phyloP scores from a whole-genome alignment of 2,113 vertebrate genomes.

The Nibea albiflora region DNA sequence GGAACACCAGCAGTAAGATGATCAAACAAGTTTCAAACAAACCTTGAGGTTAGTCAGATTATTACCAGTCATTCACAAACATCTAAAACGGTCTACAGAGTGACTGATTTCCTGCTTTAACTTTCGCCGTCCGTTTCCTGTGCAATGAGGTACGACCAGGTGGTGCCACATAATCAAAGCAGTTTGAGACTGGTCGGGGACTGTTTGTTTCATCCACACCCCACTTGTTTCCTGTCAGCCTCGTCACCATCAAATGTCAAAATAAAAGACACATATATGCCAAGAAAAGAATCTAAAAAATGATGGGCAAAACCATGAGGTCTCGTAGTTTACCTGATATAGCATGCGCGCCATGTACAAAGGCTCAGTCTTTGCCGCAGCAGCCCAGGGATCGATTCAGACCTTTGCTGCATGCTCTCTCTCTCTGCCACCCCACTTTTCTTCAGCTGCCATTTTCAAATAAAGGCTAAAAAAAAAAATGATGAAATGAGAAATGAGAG shows the following conservation, averaged over 20 bases:
- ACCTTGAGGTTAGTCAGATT: neutral
- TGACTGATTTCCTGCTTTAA: neutral
- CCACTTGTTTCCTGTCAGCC: neutral
- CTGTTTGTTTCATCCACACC: neutral
- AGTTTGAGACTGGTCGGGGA: too few species aligned
- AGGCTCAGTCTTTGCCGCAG: too few species aligned
- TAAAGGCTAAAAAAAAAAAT: too few species aligned
- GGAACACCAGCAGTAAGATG: neutral
- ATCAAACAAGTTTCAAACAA: neutral
- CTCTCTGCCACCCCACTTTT: too few species aligned
- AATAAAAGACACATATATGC: neutral
- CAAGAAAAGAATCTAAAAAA: neutral
- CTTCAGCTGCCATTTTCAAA: too few species aligned
- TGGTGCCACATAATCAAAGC: too few species aligned
- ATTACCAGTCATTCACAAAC: neutral
- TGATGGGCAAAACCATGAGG: neutral
- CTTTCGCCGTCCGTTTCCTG: neutral
- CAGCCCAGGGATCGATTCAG: too few species aligned
- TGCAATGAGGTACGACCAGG: neutral
- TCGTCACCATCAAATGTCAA: neutral
- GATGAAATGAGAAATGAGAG: neutral
- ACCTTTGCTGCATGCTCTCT: too few species aligned
- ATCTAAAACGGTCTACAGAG: neutral
- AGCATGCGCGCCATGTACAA: too few species aligned
- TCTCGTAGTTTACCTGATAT: too few species aligned